Conservation (phyloP, 1,140 invertebrate species). For the Epicauta chinensis region DNA sequence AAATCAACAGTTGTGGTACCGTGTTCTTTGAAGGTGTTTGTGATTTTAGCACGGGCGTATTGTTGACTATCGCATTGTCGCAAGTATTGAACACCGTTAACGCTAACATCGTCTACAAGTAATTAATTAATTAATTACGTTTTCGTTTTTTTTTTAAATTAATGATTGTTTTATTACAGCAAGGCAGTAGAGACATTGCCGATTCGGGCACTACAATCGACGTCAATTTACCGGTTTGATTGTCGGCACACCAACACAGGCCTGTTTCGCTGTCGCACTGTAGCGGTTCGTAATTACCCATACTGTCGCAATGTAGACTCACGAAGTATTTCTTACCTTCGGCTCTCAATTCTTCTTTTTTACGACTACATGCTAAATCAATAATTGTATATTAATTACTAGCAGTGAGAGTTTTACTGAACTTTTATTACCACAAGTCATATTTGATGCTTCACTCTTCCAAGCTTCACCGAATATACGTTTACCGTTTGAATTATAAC, state of each 20-base stretch:
- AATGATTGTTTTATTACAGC: no score
- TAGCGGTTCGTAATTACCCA: constrained; percentile 54
- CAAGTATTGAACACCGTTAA: constrained; percentile 47
- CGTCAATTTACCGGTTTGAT: constrained; percentile 47
- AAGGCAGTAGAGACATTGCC: constrained; percentile 48
- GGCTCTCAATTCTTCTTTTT: constrained; percentile 44
- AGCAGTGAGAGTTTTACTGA: not conserved
- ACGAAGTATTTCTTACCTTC: constrained; percentile 38
- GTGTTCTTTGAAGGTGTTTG: constrained; percentile 45
- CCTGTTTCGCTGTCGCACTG: constrained; percentile 51
- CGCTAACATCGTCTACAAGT: not conserved
- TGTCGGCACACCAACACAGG: constrained; percentile 55
- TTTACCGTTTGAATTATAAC: constrained; percentile 45
- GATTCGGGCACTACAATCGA: constrained; percentile 45
- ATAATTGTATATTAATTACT: constrained; percentile 3
- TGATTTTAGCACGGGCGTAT: constrained; percentile 44
- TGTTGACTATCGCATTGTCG: constrained; percentile 53
- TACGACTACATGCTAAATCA: constrained; percentile 49
- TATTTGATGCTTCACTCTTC: constrained; percentile 45
- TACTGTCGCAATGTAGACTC: constrained; percentile 50
- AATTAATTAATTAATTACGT: no score
- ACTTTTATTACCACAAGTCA: constrained; percentile 44
- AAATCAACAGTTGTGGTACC: constrained; percentile 45
- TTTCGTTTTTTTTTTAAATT: no score
- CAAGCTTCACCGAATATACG: constrained; percentile 53